phyloP scores from a whole-genome alignment of 1,140 invertebrate species.

The Zaprionus ornatus region DNA sequence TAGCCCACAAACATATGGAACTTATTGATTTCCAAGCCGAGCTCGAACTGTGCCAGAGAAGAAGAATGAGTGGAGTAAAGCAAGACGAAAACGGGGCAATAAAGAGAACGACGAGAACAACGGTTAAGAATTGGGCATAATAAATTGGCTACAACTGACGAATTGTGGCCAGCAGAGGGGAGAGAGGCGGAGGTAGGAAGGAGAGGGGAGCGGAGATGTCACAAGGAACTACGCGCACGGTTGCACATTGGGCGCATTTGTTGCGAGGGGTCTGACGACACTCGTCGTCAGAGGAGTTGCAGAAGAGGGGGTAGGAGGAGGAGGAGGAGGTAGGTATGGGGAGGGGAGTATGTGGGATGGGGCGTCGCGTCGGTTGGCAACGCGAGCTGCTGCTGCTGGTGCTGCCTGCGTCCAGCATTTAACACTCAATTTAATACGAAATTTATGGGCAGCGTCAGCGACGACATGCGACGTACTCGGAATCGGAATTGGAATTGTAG shows the following conservation, averaged over 20 bases:
- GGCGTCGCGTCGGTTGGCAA: conserved; percentile 1
- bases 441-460: conserved; percentile 77
- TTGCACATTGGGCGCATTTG: conserved; percentile 64
- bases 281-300: neutral
- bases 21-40: conserved; percentile 29
- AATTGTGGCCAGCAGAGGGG: conserved; percentile 57
- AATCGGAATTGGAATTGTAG: conserved; percentile 34
- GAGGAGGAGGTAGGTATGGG: neutral
- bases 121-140: conserved; percentile 66
- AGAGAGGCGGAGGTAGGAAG: neutral
- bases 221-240: conserved; percentile 60
- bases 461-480: conserved; percentile 62
- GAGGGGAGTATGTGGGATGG: neutral
- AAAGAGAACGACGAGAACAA: conserved; percentile 50
- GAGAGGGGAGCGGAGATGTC: conserved; percentile 15
- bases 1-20: conserved; percentile 3
- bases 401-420: conserved; percentile 69
- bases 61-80: conserved; percentile 7
- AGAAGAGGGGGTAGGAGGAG: conserved; percentile 6
- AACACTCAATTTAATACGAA: conserved; percentile 82
- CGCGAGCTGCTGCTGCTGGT: conserved; percentile 36
- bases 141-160: conserved; percentile 79
- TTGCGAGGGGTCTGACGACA: conserved; percentile 12
- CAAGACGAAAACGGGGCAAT: conserved; percentile 28
- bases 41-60: conserved; percentile 20